phyloP scores from a whole-genome alignment of 2,797 vertebrate species.

The Spea hammondii region DNA sequence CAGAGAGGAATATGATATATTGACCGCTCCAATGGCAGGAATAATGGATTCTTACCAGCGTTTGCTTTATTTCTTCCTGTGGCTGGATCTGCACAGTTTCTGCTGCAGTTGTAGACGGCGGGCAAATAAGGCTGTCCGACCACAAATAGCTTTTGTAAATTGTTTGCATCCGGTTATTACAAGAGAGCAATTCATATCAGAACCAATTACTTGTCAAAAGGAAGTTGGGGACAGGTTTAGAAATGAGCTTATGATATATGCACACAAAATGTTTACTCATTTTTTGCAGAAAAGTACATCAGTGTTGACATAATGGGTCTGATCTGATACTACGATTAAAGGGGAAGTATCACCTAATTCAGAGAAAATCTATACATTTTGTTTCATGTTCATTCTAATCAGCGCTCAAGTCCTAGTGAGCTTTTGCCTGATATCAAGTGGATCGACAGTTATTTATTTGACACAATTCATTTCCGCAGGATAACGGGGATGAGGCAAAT shows the following conservation, averaged over 20 bases:
- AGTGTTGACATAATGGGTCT: background rate
- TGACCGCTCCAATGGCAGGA: constrained; percentile 1
- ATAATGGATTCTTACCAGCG: constrained; percentile 10
- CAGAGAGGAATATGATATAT: constrained; percentile 10
- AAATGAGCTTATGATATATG: background rate
- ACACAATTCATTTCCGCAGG: too few species aligned
- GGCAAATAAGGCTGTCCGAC: constrained; percentile 39
- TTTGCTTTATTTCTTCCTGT: constrained; percentile 17
- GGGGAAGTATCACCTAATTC: background rate
- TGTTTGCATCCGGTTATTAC: constrained; percentile 10
- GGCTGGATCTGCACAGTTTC: background rate
- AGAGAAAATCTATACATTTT: background rate
- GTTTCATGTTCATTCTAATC: background rate
- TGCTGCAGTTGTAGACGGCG: constrained; percentile 14
- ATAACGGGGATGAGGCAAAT: too few species aligned
- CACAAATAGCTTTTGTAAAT: constrained; percentile 34
- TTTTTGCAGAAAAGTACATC: background rate
- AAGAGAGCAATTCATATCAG: background rate
- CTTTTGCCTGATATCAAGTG: too few species aligned
- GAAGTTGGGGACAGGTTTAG: background rate
- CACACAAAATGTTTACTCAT: background rate
- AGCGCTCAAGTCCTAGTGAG: too few species aligned
- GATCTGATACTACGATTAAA: background rate
- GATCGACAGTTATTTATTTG: too few species aligned
- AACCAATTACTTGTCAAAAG: constrained; percentile 19